Base-by-base conservation (phyloP, 2,797 vertebrate genomes). In the Danio albolineatus region DNA sequence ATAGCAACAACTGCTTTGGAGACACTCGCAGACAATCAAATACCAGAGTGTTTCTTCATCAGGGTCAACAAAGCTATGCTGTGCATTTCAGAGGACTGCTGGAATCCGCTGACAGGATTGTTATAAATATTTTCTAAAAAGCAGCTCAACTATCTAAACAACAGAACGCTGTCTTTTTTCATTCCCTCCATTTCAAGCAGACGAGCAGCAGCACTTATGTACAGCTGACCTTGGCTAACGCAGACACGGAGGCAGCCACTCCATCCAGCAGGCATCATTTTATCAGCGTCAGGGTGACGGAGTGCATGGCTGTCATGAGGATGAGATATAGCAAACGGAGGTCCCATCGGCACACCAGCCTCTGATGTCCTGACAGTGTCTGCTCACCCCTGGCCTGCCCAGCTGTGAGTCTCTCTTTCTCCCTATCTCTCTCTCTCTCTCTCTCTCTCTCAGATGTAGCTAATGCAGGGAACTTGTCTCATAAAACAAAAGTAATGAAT, bases 321-420 rank as follows among this genome's bases (percentile, higher is more conserved):
- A 78, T 76, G 78, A 83, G 71, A 79, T 81, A 76, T n/a, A 48
- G 54, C 53, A 49, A 51, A 4, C 12, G 14, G 56, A 60, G 48
- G 44, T 62, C 61, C 43, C 69, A 73, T 56, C 80, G 48, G 41
- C 62, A 10, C 21, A 17, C 7, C 39, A 62, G 46, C 49, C 44
- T 77, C 69, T 73, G 70, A 82, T 71, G 70, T 76, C 80, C 67
- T 78, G 73, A 73, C 62, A 80, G 21, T 36, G 64, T 78, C 77
- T 80, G 46, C 46, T 80, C 56, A 80, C 73, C 80, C 72, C 80
- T 62, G 43, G 60, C 73, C 48, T 79, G 54, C 39, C 70, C 66
- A 76, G 72, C 76, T 78, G 65, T 46, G 53, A 75, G 54, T 54
- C 54, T 6, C 19, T 21, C 43, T 65, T 38, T 5, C 39, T 57